These are phyloP conservation scores for Drosophila formosana DNA, from an alignment of 2,888 invertebrate genomes.

Conservation along the genomic window DNA sequence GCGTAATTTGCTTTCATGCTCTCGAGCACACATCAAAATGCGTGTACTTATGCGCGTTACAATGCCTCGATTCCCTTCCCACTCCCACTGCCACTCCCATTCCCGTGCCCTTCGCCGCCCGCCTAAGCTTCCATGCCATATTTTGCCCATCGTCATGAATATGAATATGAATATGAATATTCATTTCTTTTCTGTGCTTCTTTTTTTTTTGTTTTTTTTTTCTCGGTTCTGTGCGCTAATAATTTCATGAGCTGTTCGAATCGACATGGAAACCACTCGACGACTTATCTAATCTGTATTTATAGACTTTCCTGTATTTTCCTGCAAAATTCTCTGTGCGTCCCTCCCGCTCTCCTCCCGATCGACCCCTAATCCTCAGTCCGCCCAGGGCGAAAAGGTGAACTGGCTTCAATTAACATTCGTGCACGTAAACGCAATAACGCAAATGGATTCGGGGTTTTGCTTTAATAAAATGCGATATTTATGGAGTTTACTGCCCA, in stretches of 20 bases:
- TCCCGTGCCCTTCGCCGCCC: background rate
- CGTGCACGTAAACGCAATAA: slow-evolving; percentile 79
- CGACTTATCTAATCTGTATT: slow-evolving; percentile 73
- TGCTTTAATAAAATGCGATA: slow-evolving; percentile 75
- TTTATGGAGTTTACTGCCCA: slow-evolving; percentile 73
- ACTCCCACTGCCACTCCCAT: background rate
- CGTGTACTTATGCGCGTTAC: slow-evolving; percentile 5
- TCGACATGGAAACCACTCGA: slow-evolving; percentile 44
- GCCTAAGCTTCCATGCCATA: background rate
- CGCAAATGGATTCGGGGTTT: slow-evolving; percentile 76
- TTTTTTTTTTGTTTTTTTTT: background rate
- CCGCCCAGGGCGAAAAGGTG: slow-evolving; percentile 31
- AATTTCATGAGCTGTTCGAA: slow-evolving; percentile 45
- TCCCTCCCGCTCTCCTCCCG: background rate
- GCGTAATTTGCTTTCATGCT: slow-evolving; percentile 80
- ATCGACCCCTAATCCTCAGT: background rate
- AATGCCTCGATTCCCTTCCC: background rate
- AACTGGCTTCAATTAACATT: slow-evolving; percentile 76
- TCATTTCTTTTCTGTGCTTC: slow-evolving; percentile 36
- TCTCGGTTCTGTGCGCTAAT: slow-evolving; percentile 36
- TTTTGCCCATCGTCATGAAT: slow-evolving; percentile 56
- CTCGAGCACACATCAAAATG: slow-evolving; percentile 60
- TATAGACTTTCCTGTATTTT: slow-evolving; percentile 13
- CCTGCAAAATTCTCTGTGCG: slow-evolving; percentile 2
- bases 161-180: slow-evolving; percentile 58